These are phyloP conservation scores for Bursaphelenchus okinawaensis DNA, from an alignment of 2,888 invertebrate genomes.

Conservation along the genomic window DNA sequence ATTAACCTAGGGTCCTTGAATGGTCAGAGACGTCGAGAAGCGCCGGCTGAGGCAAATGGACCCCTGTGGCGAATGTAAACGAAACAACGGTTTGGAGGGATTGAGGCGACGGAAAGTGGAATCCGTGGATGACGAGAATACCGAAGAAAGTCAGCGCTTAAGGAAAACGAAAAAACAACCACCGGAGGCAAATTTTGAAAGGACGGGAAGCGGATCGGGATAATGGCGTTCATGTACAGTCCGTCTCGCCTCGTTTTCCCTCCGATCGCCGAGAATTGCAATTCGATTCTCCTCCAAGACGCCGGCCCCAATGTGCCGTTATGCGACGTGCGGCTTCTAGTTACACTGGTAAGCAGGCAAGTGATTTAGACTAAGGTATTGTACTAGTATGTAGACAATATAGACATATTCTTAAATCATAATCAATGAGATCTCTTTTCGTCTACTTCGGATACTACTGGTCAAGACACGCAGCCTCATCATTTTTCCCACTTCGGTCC, in stretches of 20 bases:
- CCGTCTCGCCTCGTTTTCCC: constrained; percentile 1
- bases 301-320: neutral
- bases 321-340: too few species aligned
- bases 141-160: neutral
- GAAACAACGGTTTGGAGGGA: neutral
- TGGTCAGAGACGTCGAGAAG: neutral
- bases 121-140: neutral
- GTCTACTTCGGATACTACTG: too few species aligned
- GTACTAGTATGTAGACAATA: too few species aligned
- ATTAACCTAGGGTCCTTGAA: too few species aligned
- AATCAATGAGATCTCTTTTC: too few species aligned
- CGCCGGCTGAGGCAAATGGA: neutral
- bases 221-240: constrained; percentile 1
- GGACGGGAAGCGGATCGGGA: constrained; percentile 7
- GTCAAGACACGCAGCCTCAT: too few species aligned
- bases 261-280: neutral
- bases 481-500: too few species aligned
- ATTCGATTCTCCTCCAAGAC: neutral
- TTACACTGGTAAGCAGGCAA: too few species aligned
- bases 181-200: constrained; percentile 8
- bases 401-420: too few species aligned
- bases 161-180: constrained; percentile 8
- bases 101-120: neutral
- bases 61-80: neutral
- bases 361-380: too few species aligned